Conservation (phyloP, 2,113 vertebrate species). For the Brachyhypopomus gauderio region DNA sequence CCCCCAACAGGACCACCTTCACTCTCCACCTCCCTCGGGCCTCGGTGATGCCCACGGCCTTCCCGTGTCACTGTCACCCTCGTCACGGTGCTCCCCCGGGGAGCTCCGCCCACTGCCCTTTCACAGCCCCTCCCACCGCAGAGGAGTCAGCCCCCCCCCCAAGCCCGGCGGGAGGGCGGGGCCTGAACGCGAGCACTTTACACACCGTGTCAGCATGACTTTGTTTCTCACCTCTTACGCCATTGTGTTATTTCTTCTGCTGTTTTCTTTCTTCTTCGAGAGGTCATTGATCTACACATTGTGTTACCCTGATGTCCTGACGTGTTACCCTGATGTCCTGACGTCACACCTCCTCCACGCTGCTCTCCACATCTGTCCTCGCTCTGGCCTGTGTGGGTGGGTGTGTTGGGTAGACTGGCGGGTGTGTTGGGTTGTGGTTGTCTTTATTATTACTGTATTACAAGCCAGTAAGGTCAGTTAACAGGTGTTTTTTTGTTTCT, state of each 20-base stretch:
- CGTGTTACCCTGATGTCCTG: no score
- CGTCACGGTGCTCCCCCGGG: neutral
- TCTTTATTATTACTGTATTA: neutral
- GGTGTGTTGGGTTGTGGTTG: neutral
- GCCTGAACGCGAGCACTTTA: conserved; percentile 79
- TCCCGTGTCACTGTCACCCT: conserved; percentile 11
- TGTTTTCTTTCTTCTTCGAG: conserved; percentile 33
- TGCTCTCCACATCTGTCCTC: no score
- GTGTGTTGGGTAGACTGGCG: neutral
- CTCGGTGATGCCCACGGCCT: conserved; percentile 18
- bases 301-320: neutral
- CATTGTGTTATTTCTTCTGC: conserved; percentile 21
- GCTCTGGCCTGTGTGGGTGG: no score
- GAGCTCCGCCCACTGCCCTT: conserved; percentile 51
- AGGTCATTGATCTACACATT: neutral
- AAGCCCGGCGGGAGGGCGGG: conserved; percentile 52
- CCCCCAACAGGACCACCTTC: neutral
- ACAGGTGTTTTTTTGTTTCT: neutral
- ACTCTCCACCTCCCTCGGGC: conserved; percentile 16
- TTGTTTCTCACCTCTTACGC: conserved; percentile 30
- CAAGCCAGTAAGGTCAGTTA: conserved; percentile 12
- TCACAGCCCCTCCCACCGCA: conserved; percentile 68
- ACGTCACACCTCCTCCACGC: neutral
- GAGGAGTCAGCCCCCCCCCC: conserved; percentile 15
- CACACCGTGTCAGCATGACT: conserved; percentile 68